phyloP scores from a whole-genome alignment of 2,797 vertebrate genomes.

The Chelon labrosus region DNA sequence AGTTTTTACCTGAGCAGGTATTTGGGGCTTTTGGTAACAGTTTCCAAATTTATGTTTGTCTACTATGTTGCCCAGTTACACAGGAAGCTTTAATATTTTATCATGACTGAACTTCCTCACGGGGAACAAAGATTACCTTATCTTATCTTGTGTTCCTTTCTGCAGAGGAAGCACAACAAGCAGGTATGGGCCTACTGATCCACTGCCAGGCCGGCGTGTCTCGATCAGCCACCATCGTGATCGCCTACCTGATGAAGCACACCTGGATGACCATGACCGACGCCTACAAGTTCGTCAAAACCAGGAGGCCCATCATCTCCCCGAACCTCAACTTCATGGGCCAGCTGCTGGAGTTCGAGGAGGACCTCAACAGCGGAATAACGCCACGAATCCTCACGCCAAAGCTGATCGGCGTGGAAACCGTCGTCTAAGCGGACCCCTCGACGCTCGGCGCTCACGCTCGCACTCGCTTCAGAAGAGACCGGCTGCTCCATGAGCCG shows the following conservation, averaged over 20 bases:
- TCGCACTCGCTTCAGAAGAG: conserved; percentile 34
- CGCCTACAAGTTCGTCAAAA: conserved; percentile 98
- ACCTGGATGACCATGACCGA: conserved; percentile 99
- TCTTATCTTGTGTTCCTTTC: conserved; percentile 27
- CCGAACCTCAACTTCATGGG: conserved; percentile 99
- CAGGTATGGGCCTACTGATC: conserved; percentile 96
- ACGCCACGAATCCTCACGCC: conserved; percentile 97
- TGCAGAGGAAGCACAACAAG: conserved; percentile 97
- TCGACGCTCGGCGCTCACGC: conserved; percentile 19
- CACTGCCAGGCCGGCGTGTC: conserved; percentile 99
- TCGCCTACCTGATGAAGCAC: conserved; percentile 99
- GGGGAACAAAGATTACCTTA: no score
- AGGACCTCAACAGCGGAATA: conserved; percentile 97
- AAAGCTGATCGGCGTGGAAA: conserved; percentile 95
- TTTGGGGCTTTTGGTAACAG: no score
- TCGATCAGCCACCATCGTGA: conserved; percentile 98
- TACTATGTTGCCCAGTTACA: no score
- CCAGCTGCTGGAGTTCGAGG: conserved; percentile 98
- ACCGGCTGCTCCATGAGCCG: conserved; percentile 44
- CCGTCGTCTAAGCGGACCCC: conserved; percentile 85
- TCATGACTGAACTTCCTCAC: no score
- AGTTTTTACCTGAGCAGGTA: no score
- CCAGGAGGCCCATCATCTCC: conserved; percentile 97
- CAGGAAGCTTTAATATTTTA: no score
- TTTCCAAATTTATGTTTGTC: no score